Evolutionary conservation across 2,888 invertebrate genomes (phyloP).

Genomic region (Tanypteryx hageni): DNA sequence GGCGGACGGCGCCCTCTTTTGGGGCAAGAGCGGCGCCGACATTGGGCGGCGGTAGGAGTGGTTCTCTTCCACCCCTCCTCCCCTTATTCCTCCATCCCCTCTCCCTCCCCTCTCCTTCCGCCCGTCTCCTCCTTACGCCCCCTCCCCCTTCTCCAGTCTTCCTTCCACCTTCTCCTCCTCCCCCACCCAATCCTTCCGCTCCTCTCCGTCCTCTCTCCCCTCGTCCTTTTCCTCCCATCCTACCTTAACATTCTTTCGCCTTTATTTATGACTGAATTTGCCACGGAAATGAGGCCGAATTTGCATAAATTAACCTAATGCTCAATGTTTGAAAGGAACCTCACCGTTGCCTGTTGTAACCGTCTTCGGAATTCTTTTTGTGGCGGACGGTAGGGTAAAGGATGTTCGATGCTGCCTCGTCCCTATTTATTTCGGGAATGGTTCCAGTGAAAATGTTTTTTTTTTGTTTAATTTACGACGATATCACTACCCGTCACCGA

Average conservation of each 20-base stretch:
- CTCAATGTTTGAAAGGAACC: constrained; percentile 57
- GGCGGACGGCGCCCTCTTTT: constrained; percentile 28
- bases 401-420: neutral
- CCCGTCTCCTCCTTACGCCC: neutral
- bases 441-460: no score
- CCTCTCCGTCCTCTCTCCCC: neutral
- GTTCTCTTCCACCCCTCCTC: neutral
- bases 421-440: neutral
- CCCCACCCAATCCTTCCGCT: no score
- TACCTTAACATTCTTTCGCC: constrained; percentile 42
- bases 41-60: neutral
- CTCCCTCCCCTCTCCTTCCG: neutral
- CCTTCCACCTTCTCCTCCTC: neutral
- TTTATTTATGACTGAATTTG: constrained; percentile 61
- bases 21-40: constrained; percentile 47
- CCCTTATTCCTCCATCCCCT: neutral
- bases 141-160: neutral
- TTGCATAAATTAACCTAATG: constrained; percentile 64
- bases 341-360: constrained; percentile 49
- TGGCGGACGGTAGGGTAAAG: neutral
- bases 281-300: constrained; percentile 61
- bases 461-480: no score
- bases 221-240: neutral
- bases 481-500: no score
- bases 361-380: constrained; percentile 34